These are phyloP conservation scores for Halocaridina rubra DNA, from an alignment of 2,888 invertebrate species.

Conservation along the genomic window DNA sequence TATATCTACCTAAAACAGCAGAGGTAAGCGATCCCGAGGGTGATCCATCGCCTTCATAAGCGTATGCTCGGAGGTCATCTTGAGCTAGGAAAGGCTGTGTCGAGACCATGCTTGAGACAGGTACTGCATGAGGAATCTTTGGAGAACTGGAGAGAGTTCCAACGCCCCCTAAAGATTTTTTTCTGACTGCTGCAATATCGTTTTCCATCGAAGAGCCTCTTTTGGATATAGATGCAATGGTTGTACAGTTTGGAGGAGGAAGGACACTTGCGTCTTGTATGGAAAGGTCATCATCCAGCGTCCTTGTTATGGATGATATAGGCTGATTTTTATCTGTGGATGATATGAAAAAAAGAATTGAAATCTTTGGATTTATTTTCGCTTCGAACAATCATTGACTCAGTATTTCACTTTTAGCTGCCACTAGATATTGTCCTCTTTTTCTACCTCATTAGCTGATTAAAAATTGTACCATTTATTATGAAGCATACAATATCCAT, in stretches of 20 bases:
- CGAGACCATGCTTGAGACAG: background rate
- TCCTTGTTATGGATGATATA: too few species aligned
- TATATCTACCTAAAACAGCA: slow-evolving; percentile 29
- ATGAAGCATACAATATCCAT: too few species aligned
- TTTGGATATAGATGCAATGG: background rate
- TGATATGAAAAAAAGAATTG: too few species aligned
- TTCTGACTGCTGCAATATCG: background rate
- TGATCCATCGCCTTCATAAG: slow-evolving; percentile 50
- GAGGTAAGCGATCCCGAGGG: slow-evolving; percentile 36
- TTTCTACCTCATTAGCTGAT: too few species aligned
- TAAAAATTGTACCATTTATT: too few species aligned
- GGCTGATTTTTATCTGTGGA: too few species aligned
- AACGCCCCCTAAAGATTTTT: background rate
- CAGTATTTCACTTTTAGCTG: too few species aligned
- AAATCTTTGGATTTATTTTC: too few species aligned
- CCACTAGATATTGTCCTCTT: too few species aligned
- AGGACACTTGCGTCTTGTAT: background rate
- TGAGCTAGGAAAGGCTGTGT: slow-evolving; percentile 1
- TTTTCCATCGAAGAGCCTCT: background rate
- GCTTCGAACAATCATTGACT: too few species aligned
- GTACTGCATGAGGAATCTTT: background rate
- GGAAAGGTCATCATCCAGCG: too few species aligned
- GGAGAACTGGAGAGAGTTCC: background rate
- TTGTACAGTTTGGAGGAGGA: background rate
- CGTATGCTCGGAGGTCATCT: slow-evolving; percentile 53